phyloP scores from a whole-genome alignment of 1,140 invertebrate genomes.

The Drosophila ficusphila region DNA sequence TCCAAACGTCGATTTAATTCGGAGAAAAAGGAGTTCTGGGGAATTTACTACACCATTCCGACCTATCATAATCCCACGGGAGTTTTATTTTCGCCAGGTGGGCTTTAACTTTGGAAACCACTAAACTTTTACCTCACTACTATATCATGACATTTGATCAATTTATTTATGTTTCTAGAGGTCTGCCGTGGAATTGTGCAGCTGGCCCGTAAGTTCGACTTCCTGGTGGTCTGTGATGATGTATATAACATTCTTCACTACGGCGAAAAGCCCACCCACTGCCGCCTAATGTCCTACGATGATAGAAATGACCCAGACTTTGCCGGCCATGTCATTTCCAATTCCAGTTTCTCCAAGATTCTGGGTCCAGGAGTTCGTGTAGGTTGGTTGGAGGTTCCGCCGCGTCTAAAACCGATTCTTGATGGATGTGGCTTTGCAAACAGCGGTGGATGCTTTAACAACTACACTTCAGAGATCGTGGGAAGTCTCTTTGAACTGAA shows the following conservation, averaged over 20 bases:
- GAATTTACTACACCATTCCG: conserved; percentile 88
- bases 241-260: conserved; percentile 89
- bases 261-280: conserved; percentile 83
- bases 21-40: conserved; percentile 86
- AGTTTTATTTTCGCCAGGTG: conserved; percentile 85
- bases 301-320: conserved; percentile 82
- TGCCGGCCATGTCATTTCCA: conserved; percentile 87
- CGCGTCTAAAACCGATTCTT: conserved; percentile 84
- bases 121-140: too few species aligned
- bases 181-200: conserved; percentile 85
- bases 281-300: conserved; percentile 86
- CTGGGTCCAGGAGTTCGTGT: conserved; percentile 87
- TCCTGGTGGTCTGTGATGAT: conserved; percentile 88
- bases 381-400: conserved; percentile 88
- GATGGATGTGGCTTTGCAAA: conserved; percentile 85
- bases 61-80: conserved; percentile 89
- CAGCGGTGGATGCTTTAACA: conserved; percentile 87
- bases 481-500: conserved; percentile 86
- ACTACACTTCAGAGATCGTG: conserved; percentile 87
- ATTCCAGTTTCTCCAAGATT: conserved; percentile 89
- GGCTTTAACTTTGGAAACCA: background rate
- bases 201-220: conserved; percentile 86
- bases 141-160: too few species aligned
- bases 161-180: conserved; percentile 67
- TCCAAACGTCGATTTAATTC: conserved; percentile 66